Evolutionary conservation across 2,797 vertebrate species (phyloP).

Genomic region (Anas capensis): DNA sequence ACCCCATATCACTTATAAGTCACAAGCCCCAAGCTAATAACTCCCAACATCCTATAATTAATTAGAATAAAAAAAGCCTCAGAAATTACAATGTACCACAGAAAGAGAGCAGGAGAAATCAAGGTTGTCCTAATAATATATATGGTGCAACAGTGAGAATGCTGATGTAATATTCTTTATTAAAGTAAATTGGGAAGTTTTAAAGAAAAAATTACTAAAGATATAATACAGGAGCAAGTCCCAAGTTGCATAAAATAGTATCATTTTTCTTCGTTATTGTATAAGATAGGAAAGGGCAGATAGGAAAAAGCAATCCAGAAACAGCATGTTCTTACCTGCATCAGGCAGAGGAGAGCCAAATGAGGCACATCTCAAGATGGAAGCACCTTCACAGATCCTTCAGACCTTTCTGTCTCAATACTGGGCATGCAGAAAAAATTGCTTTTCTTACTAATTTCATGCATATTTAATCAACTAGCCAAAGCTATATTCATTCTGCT

Average conservation of each 20-base stretch:
- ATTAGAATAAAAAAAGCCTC: neutral
- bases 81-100: slow-evolving; percentile 25
- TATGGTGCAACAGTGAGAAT: neutral
- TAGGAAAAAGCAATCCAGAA: slow-evolving; percentile 25
- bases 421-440: neutral
- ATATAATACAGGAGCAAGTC: slow-evolving; percentile 10
- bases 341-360: neutral
- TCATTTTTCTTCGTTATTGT: slow-evolving; percentile 38
- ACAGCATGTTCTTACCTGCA: neutral
- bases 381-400: slow-evolving; percentile 4
- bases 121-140: slow-evolving; percentile 43
- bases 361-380: neutral
- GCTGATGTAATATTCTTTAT: neutral
- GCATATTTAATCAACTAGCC: neutral
- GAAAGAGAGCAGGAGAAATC: slow-evolving; percentile 37
- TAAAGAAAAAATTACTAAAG: slow-evolving; percentile 38
- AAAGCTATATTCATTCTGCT: neutral
- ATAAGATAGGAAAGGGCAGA: slow-evolving; percentile 23
- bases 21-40: neutral
- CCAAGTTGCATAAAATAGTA: slow-evolving; percentile 3
- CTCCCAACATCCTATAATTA: slow-evolving; percentile 27
- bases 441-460: neutral
- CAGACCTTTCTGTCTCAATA: neutral
- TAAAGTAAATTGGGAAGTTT: slow-evolving; percentile 48
- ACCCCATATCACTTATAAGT: neutral